Conservation (phyloP, 2,888 invertebrate genomes). For the Microctonus brassicae region DNA sequence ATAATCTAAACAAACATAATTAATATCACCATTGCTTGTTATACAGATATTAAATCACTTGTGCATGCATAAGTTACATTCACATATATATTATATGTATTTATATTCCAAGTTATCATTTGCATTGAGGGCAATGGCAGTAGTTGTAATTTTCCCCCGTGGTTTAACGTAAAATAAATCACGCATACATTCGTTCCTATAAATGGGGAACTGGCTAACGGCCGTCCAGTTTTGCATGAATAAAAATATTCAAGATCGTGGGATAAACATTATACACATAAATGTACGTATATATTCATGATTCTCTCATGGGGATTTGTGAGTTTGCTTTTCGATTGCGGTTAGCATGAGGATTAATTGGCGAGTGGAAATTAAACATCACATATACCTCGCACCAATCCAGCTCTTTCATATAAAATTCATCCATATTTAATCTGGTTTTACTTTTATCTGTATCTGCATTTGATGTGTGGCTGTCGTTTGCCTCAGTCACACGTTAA, state of each 20-base stretch:
- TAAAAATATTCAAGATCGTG: slow-evolving; percentile 36
- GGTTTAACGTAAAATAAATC: neutral
- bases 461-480: neutral
- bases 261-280: slow-evolving; percentile 24
- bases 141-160: slow-evolving; percentile 3
- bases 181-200: slow-evolving; percentile 10
- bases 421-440: neutral
- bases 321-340: slow-evolving; percentile 29
- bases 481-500: slow-evolving; percentile 6
- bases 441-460: neutral
- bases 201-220: neutral
- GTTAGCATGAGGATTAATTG: slow-evolving; percentile 40
- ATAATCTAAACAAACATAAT: neutral
- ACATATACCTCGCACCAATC: slow-evolving; percentile 6
- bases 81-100: neutral
- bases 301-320: slow-evolving; percentile 16
- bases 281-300: slow-evolving; percentile 4
- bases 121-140: neutral
- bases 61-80: neutral
- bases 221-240: slow-evolving; percentile 11
- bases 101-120: neutral
- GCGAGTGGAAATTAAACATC: slow-evolving; percentile 44
- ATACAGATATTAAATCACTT: neutral
- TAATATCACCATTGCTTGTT: neutral
- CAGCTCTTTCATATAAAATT: neutral